Percentiles rank a stretch among this genome's conserved stretches.
Conservation (phyloP, 2,888 invertebrate genomes). For the Aproaerema taeniolella region DNA sequence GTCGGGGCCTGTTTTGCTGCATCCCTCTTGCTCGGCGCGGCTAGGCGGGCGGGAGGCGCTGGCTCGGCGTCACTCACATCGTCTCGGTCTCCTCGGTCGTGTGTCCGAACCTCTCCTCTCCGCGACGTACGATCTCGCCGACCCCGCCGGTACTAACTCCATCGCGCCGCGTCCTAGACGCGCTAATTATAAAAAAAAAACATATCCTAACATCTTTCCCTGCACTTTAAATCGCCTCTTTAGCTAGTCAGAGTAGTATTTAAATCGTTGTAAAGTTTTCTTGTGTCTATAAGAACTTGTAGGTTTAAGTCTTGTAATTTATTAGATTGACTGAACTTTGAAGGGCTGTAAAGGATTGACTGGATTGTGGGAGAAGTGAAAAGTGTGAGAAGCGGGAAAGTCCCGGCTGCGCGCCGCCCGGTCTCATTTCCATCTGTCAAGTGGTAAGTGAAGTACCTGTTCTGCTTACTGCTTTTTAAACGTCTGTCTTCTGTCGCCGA, state of each 20-base stretch:
- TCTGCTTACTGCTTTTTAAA: slow-evolving; percentile 46
- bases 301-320: slow-evolving; percentile 35
- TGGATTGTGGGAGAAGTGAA: slow-evolving; percentile 56
- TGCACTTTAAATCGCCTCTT: slow-evolving; percentile 23
- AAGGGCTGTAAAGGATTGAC: slow-evolving; percentile 51
- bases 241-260: slow-evolving; percentile 9
- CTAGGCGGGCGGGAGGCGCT: slow-evolving; percentile 64
- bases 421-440: slow-evolving; percentile 64
- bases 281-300: slow-evolving; percentile 24
- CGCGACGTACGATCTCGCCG: slow-evolving; percentile 67
- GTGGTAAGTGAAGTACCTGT: slow-evolving; percentile 54
- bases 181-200: slow-evolving; percentile 35
- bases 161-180: slow-evolving; percentile 45
- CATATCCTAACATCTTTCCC: slow-evolving; percentile 34
- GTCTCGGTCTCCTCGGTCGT: slow-evolving; percentile 67
- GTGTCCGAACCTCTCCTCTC: slow-evolving; percentile 71
- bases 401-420: slow-evolving; percentile 42
- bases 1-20: slow-evolving; percentile 53
- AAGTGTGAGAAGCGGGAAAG: slow-evolving; percentile 45
- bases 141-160: slow-evolving; percentile 63
- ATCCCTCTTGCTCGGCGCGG: slow-evolving; percentile 67
- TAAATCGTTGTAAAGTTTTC: slow-evolving; percentile 20
- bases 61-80: slow-evolving; percentile 68
- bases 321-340: slow-evolving; percentile 39
- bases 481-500: slow-evolving; percentile 30